Evolutionary conservation across 2,888 invertebrate genomes (phyloP), one percentile per base, ranked within the genome.

Genomic region (Hetaerina titia): DNA sequence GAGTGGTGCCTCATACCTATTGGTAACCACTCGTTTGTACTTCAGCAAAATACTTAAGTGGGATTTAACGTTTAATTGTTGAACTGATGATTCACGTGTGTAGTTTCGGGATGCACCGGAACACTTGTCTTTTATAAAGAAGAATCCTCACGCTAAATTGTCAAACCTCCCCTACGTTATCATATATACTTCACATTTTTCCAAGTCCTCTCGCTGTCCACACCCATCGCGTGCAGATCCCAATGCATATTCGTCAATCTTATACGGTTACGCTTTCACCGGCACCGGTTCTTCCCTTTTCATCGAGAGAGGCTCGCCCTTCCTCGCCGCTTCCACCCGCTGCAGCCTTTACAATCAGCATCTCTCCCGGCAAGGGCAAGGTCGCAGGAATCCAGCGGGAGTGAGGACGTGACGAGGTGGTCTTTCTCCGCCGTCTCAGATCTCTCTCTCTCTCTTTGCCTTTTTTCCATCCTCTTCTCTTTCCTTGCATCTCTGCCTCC

Each of bases 351-450:
- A 81, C 19, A 0, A 31, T 81, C 22, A 56, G n/a, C 58, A 56
- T n/a, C 56, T 8, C 31, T 92, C 92, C 92, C 19, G n/a, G 69
- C 69, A 92, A 92, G 92, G 92, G 69, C 92, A 92, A 92, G 92
- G 92, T 92, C 92, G 92, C 56, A 64, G 9, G 13, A 13, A 22
- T 81, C 31, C 81, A 81, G 31, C 45, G 45, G 4, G 45, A 9
- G 25, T 13, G 81, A 0, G 69, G 69, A 69, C n/a, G n/a, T 69
- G 69, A 22, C 8, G 81, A 13, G 25, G 13, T 0, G 15, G 31
- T 31, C 31, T 25, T 31, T 81, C 81, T 31, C 81, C 2, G 13
- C 13, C 69, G n/a, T 81, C 31, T 81, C 31, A 81, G 9, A 11
- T 13, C 5, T 81, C 9, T 31, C 25, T 0, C 31, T 81, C 11